Evolutionary conservation across 2,888 invertebrate species (phyloP).

Genomic region (Rhamphomyia laevipes): DNA sequence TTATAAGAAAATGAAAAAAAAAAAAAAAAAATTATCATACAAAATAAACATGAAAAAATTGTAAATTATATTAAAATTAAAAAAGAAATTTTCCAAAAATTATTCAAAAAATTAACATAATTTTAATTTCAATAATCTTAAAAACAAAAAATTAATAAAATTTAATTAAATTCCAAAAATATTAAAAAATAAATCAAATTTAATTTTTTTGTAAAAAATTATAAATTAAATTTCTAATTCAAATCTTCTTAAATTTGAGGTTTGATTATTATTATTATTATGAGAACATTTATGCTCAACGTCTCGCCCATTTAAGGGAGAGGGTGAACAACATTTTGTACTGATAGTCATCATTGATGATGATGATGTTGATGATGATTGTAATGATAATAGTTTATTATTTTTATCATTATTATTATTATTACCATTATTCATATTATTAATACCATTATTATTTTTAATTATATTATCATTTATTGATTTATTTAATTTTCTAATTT

Average conservation of each 20-base stretch:
- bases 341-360: constrained; percentile 15
- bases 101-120: too few species aligned
- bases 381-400: constrained; percentile 13
- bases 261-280: constrained; percentile 5
- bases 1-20: too few species aligned
- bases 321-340: constrained; percentile 34
- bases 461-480: constrained; percentile 21
- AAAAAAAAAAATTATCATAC: too few species aligned
- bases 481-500: too few species aligned
- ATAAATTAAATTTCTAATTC: constrained; percentile 39
- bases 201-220: constrained; percentile 1
- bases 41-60: too few species aligned
- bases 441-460: constrained; percentile 38
- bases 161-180: neutral
- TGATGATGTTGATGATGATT: constrained; percentile 16
- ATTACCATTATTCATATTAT: constrained; percentile 20
- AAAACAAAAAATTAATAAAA: too few species aligned
- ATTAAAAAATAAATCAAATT: neutral
- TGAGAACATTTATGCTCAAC: constrained; percentile 40
- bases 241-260: constrained; percentile 45
- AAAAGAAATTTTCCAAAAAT: too few species aligned
- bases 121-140: too few species aligned
- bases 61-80: too few species aligned
- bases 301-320: constrained; percentile 57
- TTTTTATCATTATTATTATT: constrained; percentile 23